phyloP scores from a whole-genome alignment of 2,888 invertebrate genomes.

The Myathropa florea region DNA sequence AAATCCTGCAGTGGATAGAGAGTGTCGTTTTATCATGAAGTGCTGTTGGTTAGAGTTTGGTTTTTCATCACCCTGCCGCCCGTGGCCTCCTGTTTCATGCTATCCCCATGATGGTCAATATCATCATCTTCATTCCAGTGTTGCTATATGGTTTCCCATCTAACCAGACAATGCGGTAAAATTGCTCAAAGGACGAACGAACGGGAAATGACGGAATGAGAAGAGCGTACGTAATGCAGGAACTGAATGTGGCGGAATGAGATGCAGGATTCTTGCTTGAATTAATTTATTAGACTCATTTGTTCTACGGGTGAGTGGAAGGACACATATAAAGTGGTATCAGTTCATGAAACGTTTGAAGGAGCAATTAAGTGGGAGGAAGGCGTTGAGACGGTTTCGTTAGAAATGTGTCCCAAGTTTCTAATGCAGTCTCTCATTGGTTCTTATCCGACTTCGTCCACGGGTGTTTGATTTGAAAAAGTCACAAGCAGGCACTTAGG shows the following conservation, averaged over 20 bases:
- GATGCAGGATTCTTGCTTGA: slow-evolving; percentile 53
- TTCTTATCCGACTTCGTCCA: no score
- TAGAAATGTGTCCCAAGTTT: no score
- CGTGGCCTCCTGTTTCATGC: not conserved
- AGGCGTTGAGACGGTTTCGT: no score
- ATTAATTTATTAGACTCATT: slow-evolving; percentile 79
- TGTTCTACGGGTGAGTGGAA: slow-evolving; percentile 71
- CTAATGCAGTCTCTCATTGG: no score
- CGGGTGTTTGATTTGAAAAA: no score
- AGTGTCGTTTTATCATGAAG: slow-evolving; percentile 40
- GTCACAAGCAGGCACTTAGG: no score
- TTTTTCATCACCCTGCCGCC: not conserved
- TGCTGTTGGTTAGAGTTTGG: slow-evolving; percentile 1
- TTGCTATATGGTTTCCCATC: slow-evolving; percentile 4
- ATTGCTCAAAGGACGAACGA: slow-evolving; percentile 31
- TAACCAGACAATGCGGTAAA: slow-evolving; percentile 50
- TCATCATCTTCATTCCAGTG: slow-evolving; percentile 25
- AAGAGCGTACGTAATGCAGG: slow-evolving; percentile 7
- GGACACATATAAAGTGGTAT: not conserved
- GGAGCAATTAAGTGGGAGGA: not conserved
- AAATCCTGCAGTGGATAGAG: slow-evolving; percentile 32
- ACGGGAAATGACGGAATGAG: not conserved
- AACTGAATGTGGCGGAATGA: slow-evolving; percentile 24
- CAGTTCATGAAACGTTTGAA: not conserved
- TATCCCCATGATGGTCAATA: slow-evolving; percentile 48